Evolutionary conservation across 2,797 vertebrate species (phyloP).

Genomic region (Mionectes olivaceus): DNA sequence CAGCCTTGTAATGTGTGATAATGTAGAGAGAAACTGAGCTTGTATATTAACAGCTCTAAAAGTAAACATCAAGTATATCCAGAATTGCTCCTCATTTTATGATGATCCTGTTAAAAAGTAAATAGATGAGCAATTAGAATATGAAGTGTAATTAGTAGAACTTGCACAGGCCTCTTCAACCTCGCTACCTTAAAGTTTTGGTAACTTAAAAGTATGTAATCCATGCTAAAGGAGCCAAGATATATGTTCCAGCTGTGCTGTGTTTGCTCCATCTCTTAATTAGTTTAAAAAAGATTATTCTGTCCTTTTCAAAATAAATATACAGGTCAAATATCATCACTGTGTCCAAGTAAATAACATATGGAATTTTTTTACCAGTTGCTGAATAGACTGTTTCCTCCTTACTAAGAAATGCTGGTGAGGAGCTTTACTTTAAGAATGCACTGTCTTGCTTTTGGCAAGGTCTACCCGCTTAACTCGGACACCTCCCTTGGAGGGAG

Average conservation of each 20-base stretch:
- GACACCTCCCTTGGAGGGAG: background rate
- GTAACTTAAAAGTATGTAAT: background rate
- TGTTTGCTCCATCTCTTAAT: background rate
- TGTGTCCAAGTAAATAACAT: background rate
- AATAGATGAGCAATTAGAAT: background rate
- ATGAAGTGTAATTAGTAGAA: background rate
- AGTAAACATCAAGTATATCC: background rate
- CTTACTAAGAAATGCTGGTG: background rate
- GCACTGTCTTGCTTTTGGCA: background rate
- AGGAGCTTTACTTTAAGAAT: background rate
- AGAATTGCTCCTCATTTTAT: background rate
- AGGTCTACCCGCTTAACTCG: no score
- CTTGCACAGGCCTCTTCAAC: background rate
- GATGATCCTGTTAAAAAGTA: slow-evolving; percentile 13
- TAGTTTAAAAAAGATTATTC: background rate
- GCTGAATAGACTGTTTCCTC: background rate
- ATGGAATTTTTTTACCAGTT: background rate
- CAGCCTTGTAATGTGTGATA: background rate
- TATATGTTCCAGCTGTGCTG: fast-evolving
- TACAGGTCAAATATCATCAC: background rate
- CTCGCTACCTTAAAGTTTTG: background rate
- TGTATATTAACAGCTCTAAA: background rate
- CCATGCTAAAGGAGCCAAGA: background rate
- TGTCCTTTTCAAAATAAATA: background rate
- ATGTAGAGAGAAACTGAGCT: background rate